Evolutionary conservation across 2,797 vertebrate genomes (phyloP).

Genomic region (Champsocephalus gunnari): DNA sequence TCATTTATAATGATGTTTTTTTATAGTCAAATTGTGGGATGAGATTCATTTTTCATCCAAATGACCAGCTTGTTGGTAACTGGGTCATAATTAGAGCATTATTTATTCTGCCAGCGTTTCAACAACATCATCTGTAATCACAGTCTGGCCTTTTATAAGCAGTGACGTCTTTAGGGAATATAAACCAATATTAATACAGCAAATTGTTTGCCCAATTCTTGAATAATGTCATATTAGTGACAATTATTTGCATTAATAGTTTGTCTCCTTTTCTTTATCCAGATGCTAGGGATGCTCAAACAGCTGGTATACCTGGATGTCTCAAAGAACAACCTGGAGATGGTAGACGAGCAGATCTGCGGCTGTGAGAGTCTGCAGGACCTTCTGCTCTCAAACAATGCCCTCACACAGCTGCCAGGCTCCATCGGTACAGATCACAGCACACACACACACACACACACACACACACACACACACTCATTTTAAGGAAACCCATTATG

Average conservation of each 20-base stretch:
- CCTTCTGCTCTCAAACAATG: conserved; percentile 94
- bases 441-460: not conserved
- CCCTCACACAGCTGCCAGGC: conserved; percentile 94
- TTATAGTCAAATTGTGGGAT: conserved; percentile 41
- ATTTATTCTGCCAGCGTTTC: conserved; percentile 62
- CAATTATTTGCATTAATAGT: not conserved
- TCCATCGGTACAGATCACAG: conserved; percentile 87
- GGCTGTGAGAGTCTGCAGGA: conserved; percentile 96
- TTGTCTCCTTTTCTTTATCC: conserved; percentile 4
- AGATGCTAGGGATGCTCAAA: conserved; percentile 95
- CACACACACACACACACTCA: not conserved
- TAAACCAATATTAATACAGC: conserved; percentile 20
- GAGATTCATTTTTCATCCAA: conserved; percentile 49
- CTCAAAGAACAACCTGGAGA: conserved; percentile 98
- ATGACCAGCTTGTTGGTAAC: conserved; percentile 69
- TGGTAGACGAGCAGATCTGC: conserved; percentile 95
- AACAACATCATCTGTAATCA: conserved; percentile 71
- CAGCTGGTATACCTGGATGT: conserved; percentile 95
- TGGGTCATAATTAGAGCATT: conserved; percentile 78
- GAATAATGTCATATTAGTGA: not conserved
- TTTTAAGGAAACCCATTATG: conserved; percentile 17
- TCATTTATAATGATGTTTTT: conserved; percentile 38
- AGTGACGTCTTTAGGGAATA: conserved; percentile 37
- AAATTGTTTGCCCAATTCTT: conserved; percentile 14
- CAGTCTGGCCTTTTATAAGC: conserved; percentile 56